Evolutionary conservation across 2,113 vertebrate genomes (phyloP), one percentile per base, ranked within the genome.

Genomic region (Dermatemys mawii): DNA sequence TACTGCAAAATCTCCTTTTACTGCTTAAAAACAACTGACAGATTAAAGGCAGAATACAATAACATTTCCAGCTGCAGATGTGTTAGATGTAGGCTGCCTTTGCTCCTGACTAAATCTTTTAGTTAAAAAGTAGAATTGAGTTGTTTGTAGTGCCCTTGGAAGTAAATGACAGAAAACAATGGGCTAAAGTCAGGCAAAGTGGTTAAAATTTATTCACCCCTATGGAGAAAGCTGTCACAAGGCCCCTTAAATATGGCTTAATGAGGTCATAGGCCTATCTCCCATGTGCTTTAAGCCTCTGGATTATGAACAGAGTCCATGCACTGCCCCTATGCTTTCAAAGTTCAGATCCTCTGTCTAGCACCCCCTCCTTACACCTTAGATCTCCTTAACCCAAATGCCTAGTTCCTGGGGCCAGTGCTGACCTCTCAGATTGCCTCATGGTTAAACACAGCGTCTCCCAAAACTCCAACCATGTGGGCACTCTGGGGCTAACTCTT

Each of bases 11-110:
- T 38, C 6, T 92, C 50, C 57, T 12, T 92, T 91, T 78, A 84
- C 32, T 92, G 32, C 38, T 83, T 91, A 93, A 86, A 97, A 89
- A n/a, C 10, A 83, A 3, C n/a, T 88, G 88, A 86, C 32, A 94
- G 44, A 86, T 88, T 79, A 94, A 91, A 94, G n/a, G 67, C 83
- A 46, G 78, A 94, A 76, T 67, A 51, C 55, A 38, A 27, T 19
- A 57, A 13, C 21, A 6, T 50, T 97, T 92, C 16, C 32, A 85
- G 26, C 29, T 95, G 60, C 63, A 49, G 4, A n/a, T 83, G 7
- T 44, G 26, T 84, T 92, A 90, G 91, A 85, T 75, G 53, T 81
- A 94, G 86, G 63, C 16, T 76, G 88, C 50, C 1, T 48, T 38
- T 82, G 27, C 78, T 86, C 57, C 80, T 92, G 8, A 63, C 88